Conservation (phyloP, 1,140 invertebrate genomes). For the Micrasema minimum region DNA sequence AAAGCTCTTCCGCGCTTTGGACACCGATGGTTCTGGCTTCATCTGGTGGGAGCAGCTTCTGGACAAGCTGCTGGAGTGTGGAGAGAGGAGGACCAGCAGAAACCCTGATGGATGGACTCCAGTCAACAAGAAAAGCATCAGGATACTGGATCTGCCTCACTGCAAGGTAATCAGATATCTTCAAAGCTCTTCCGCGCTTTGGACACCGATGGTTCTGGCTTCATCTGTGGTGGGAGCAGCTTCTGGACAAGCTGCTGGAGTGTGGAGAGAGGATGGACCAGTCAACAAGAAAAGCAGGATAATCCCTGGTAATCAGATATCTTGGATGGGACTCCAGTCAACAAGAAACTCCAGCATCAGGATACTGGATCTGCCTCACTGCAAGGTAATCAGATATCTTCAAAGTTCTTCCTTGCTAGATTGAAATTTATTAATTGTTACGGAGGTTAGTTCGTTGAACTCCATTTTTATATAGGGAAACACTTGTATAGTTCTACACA, state of each 20-base stretch:
- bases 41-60: conserved; percentile 46
- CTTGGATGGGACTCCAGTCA: conserved; percentile 31
- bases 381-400: conserved; percentile 50
- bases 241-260: conserved; percentile 42
- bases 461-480: no score
- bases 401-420: no score
- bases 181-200: conserved; percentile 45
- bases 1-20: conserved; percentile 44
- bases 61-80: conserved; percentile 41
- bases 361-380: conserved; percentile 45
- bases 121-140: conserved; percentile 38
- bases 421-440: no score
- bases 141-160: conserved; percentile 42
- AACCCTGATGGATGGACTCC: conserved; percentile 27
- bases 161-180: conserved; percentile 52
- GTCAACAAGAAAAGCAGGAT: no score
- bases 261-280: conserved; percentile 37
- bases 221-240: conserved; percentile 45
- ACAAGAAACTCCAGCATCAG: conserved; percentile 40
- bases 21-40: conserved; percentile 33
- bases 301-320: no score
- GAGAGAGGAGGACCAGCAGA: conserved; percentile 30
- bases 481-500: no score
- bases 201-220: conserved; percentile 36
- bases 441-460: no score